Evolutionary conservation across 2,888 invertebrate species (phyloP), one percentile per base, ranked within the genome.

Genomic region (Entomobrya multifasciata): DNA sequence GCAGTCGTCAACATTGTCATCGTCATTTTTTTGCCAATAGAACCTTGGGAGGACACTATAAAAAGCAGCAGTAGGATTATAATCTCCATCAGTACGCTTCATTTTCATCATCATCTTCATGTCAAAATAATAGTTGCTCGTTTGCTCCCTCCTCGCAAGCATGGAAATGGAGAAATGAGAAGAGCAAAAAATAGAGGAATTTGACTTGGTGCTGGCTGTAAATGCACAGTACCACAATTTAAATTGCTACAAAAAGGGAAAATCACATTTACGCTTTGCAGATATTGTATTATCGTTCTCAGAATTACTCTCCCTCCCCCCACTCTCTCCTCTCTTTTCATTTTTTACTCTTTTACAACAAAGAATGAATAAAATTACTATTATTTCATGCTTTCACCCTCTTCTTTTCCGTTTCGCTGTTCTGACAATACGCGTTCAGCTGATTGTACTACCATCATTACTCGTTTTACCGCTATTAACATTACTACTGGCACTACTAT

Each of bases 321-420:
- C 25, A 22, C 55, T 60, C 44, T 22, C 17, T 55, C 55, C 10
- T 55, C 20, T 13, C 62, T n/a, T n/a, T 36, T 36, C 4, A 8
- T 36, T 25, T 15, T 41, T 67, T 65, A n/a, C 36, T 5, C 36
- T n/a, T 5, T 8, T 30, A 47, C 25, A 20, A 70, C 70, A 70
- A 76, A 22, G 70, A 77, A 84, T 84, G 84, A 84, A 84, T 84
- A 84, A 84, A 84, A 84, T 84, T 84, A 84, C 84, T 84, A 84
- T 84, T 67, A 83, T 84, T 84, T 70, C 70, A 25, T 70, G 41
- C 44, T 72, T 47, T 67, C 52, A 44, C 81, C 36, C 47, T 55
- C 72, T 57, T 36, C 36, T 79, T 57, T 22, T 79, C 22, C 57
- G 17, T 52, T 78, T 41, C 17, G 41, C 27, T 25, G 10, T 41